Percentiles rank a stretch among this genome's conserved stretches.
phyloP scores from a whole-genome alignment of 2,888 invertebrate genomes.

The Polyommatus iphigenia region DNA sequence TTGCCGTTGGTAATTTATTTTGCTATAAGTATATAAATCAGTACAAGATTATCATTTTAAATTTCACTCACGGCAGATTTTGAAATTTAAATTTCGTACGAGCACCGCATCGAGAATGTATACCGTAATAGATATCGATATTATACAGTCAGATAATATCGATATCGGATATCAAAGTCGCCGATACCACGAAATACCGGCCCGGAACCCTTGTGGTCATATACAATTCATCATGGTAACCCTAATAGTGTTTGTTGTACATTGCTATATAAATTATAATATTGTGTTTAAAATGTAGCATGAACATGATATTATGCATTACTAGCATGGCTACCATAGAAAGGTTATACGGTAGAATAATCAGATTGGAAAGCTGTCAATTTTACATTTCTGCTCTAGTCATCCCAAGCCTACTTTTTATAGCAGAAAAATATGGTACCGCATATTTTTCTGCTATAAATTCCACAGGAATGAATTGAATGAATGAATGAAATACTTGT shows the following conservation, averaged over 20 bases:
- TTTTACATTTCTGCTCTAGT: too few relatives aligned
- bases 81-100: constrained; percentile 8
- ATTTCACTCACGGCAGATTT: constrained; percentile 17
- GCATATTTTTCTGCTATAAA: too few relatives aligned
- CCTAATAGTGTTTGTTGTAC: background rate
- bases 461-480: too few relatives aligned
- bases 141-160: constrained; percentile 7
- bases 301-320: too few relatives aligned
- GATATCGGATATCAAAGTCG: constrained; percentile 36
- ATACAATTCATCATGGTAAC: constrained; percentile 41
- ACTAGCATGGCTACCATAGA: too few relatives aligned
- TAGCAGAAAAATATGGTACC: too few relatives aligned
- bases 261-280: background rate
- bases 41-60: background rate
- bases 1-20: background rate
- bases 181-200: constrained; percentile 35
- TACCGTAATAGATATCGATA: background rate
- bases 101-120: background rate
- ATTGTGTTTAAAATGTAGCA: too few relatives aligned
- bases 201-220: constrained; percentile 49
- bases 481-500: too few relatives aligned
- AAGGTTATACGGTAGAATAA: too few relatives aligned
- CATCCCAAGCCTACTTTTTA: too few relatives aligned
- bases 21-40: background rate
- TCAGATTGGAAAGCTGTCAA: too few relatives aligned